Percentiles rank a stretch among this genome's conserved stretches.
phyloP scores from a whole-genome alignment of 2,113 vertebrate genomes.

The Stercorarius parasiticus region DNA sequence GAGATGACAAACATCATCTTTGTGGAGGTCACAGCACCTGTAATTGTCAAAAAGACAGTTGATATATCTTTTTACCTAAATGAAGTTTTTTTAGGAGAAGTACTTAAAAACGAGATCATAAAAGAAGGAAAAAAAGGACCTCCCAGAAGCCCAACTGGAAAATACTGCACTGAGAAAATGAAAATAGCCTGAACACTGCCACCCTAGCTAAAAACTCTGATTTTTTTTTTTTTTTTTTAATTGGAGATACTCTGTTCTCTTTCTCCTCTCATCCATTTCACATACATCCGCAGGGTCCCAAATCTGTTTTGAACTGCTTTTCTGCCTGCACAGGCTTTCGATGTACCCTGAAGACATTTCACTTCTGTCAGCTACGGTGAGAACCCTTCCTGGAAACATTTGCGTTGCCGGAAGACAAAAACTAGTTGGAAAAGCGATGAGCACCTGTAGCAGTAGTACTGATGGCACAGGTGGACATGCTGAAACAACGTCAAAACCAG shows the following conservation, averaged over 20 bases:
- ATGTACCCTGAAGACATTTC: neutral
- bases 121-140: neutral
- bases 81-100: neutral
- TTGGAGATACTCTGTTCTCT: neutral
- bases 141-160: neutral
- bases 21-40: neutral
- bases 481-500: neutral
- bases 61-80: neutral
- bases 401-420: constrained; percentile 11
- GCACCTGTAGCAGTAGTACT: neutral
- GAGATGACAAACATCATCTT: neutral
- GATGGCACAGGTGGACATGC: neutral
- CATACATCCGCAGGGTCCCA: neutral
- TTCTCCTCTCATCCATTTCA: neutral
- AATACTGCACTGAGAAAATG: neutral
- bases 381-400: neutral
- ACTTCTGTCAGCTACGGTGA: neutral
- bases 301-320: neutral
- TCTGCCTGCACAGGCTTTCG: neutral
- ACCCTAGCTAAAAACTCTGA: neutral
- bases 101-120: neutral
- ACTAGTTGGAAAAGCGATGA: neutral
- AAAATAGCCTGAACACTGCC: neutral
- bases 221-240: neutral
- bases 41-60: neutral